phyloP scores from a whole-genome alignment of 2,888 invertebrate species.

The Coecobrya sp. region DNA sequence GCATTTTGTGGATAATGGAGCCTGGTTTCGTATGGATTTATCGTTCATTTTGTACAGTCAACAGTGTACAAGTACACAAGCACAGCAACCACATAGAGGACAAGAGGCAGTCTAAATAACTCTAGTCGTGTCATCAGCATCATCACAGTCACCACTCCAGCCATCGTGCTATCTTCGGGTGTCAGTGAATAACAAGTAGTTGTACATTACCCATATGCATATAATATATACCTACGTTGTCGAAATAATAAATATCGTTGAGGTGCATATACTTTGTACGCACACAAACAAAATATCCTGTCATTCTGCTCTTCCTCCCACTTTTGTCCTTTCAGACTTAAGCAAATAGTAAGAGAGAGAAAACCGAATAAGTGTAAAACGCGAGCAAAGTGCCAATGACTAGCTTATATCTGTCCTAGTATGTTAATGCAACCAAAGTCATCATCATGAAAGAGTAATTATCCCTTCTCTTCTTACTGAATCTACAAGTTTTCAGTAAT shows the following conservation, averaged over 20 bases:
- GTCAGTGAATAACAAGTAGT: conserved; percentile 37
- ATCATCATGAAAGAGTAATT: conserved; percentile 63
- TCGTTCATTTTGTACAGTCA: conserved; percentile 15
- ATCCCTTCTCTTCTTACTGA: conserved; percentile 24
- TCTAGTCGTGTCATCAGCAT: conserved; percentile 26
- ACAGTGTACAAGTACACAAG: background rate
- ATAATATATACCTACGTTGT: background rate
- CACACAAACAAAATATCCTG: conserved; percentile 39
- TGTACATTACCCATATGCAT: background rate
- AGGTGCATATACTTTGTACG: background rate
- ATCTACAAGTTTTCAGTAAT: conserved; percentile 37
- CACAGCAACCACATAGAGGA: background rate
- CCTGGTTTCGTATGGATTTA: conserved; percentile 57
- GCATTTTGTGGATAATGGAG: conserved; percentile 55
- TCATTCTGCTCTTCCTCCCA: conserved; percentile 71
- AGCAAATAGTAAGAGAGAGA: conserved; percentile 2
- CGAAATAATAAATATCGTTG: background rate
- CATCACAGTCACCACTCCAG: background rate
- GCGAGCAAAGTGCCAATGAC: conserved; percentile 30
- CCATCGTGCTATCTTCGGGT: background rate
- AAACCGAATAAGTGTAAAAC: conserved; percentile 20
- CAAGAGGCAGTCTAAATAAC: conserved; percentile 42
- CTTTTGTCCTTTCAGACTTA: conserved; percentile 62
- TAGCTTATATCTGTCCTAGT: background rate
- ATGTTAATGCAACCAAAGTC: background rate